Evolutionary conservation across 2,888 invertebrate species (phyloP).

Genomic region (Troides aeacus): DNA sequence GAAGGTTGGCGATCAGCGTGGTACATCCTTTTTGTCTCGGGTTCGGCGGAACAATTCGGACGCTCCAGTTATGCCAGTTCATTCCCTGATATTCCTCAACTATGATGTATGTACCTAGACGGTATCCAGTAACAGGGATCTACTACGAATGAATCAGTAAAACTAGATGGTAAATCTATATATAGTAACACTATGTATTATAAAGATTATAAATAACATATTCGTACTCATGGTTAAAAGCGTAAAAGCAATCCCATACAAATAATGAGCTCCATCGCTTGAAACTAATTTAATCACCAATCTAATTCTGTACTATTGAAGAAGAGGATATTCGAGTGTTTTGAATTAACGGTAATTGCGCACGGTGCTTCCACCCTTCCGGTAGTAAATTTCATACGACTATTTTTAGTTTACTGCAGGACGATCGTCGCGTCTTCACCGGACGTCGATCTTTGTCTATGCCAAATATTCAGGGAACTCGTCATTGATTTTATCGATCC

Average conservation of each 20-base stretch:
- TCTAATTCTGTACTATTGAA: conserved; percentile 21
- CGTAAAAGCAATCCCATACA: not conserved
- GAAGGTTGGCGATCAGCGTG: too few relatives aligned
- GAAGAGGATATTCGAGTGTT: conserved; percentile 15
- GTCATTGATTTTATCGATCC: not conserved
- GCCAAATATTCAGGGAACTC: not conserved
- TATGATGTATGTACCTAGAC: too few relatives aligned
- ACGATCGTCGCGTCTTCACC: not conserved
- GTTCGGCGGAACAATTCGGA: too few relatives aligned
- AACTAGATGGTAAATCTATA: too few relatives aligned
- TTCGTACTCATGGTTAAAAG: not conserved
- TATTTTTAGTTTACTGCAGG: conserved; percentile 5
- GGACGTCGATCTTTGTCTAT: not conserved
- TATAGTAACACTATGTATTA: not conserved
- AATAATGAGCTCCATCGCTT: conserved; percentile 3
- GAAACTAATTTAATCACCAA: conserved; percentile 21
- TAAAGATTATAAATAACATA: not conserved
- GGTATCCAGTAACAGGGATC: too few relatives aligned
- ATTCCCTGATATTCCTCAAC: too few relatives aligned
- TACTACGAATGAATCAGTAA: too few relatives aligned
- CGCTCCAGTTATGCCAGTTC: too few relatives aligned
- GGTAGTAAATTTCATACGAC: conserved; percentile 10
- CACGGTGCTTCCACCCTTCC: conserved; percentile 22
- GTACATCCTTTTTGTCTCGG: too few relatives aligned
- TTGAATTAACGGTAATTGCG: conserved; percentile 27